Evolutionary conservation across 2,888 invertebrate genomes (phyloP).

Genomic region (Mantis religiosa): DNA sequence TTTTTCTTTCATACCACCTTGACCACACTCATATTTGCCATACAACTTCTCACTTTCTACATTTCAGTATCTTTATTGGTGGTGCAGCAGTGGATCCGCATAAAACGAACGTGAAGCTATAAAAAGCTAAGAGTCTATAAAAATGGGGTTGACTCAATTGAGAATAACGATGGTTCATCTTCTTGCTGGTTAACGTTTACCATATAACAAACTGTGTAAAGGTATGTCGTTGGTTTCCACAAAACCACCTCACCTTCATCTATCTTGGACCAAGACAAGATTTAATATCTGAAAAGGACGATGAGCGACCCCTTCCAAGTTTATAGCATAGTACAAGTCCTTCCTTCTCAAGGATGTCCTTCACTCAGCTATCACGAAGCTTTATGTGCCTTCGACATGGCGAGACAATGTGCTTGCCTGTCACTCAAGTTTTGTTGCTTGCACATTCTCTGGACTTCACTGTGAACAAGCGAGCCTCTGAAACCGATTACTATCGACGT

Average conservation of each 20-base stretch:
- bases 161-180: too few relatives aligned
- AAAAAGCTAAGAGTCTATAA: too few relatives aligned
- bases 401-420: neutral
- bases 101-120: too few relatives aligned
- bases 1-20: too few relatives aligned
- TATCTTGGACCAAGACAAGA: neutral
- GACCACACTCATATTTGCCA: too few relatives aligned
- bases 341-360: neutral
- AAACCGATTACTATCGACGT: neutral
- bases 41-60: too few relatives aligned
- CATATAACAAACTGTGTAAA: neutral
- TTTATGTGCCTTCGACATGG: neutral
- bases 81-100: too few relatives aligned
- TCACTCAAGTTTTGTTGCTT: neutral
- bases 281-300: neutral
- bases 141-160: too few relatives aligned
- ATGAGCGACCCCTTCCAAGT: neutral
- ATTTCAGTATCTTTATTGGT: too few relatives aligned
- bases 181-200: neutral
- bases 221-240: neutral
- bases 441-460: neutral
- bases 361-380: neutral
- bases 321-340: neutral
- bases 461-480: neutral
- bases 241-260: neutral